phyloP scores from a whole-genome alignment of 2,888 invertebrate genomes.

The Cephonodes hylas region DNA sequence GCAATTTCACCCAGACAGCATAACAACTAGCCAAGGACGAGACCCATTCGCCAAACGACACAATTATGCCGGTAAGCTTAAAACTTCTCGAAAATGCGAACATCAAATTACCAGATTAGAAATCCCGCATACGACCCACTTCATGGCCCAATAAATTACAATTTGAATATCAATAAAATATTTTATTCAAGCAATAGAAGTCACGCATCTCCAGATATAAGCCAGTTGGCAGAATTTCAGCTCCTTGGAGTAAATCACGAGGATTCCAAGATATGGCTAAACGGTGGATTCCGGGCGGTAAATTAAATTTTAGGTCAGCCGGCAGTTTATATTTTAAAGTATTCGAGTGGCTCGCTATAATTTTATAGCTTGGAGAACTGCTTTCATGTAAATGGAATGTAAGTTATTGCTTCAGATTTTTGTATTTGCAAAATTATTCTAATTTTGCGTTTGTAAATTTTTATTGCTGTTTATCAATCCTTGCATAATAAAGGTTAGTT shows the following conservation, averaged over 20 bases:
- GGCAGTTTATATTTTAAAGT: neutral
- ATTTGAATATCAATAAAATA: conserved; percentile 1
- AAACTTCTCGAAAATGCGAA: neutral
- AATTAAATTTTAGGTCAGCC: neutral
- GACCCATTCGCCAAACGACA: neutral
- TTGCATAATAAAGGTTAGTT: no score
- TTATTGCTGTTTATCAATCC: no score
- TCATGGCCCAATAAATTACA: neutral
- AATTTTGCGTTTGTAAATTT: no score
- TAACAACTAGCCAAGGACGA: neutral
- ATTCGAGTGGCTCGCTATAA: neutral
- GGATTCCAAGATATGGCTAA: conserved; percentile 8
- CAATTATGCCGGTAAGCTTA: neutral
- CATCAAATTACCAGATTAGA: neutral
- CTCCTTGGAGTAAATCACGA: conserved; percentile 2
- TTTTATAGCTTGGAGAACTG: neutral
- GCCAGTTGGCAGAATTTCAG: conserved; percentile 9
- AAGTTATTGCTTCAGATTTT: neutral
- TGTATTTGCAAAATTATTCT: neutral
- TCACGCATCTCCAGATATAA: neutral
- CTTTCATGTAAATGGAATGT: neutral
- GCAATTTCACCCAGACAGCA: no score
- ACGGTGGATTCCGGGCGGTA: neutral
- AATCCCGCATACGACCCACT: neutral
- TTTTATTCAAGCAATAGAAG: neutral